Percentiles rank a stretch among this genome's conserved stretches.
Conservation (phyloP, 2,888 invertebrate species). For the Lepidonotus clava region DNA sequence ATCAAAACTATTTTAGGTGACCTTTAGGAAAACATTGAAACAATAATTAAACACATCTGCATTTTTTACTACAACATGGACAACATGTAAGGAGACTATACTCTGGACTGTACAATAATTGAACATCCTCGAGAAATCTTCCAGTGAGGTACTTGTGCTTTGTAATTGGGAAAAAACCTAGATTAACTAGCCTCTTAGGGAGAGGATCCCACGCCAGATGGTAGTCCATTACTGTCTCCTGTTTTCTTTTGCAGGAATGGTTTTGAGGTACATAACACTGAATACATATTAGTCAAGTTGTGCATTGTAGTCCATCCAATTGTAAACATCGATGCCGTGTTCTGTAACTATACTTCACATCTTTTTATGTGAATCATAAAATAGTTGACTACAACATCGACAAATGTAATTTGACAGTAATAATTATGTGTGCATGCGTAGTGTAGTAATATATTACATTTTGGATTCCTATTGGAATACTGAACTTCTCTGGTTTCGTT, state of each 20-base stretch:
- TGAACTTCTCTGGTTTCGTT: neutral
- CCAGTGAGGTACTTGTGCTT: slow-evolving; percentile 37
- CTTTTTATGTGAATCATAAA: neutral
- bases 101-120: neutral
- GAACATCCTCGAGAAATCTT: neutral
- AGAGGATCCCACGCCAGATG: neutral
- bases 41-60: neutral
- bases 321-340: neutral
- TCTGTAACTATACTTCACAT: neutral
- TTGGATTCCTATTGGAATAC: neutral
- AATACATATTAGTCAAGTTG: slow-evolving; percentile 21
- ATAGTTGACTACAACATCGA: neutral
- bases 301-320: neutral
- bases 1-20: neutral
- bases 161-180: neutral
- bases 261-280: slow-evolving; percentile 15
- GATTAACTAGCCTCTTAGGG: neutral
- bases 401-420: neutral
- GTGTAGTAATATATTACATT: slow-evolving; percentile 13
- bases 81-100: neutral
- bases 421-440: slow-evolving; percentile 26
- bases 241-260: neutral
- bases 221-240: neutral
- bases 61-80: neutral
- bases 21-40: neutral